Evolutionary conservation across 1,140 invertebrate genomes (phyloP).

Genomic region (Tetramorium parvispinum): DNA sequence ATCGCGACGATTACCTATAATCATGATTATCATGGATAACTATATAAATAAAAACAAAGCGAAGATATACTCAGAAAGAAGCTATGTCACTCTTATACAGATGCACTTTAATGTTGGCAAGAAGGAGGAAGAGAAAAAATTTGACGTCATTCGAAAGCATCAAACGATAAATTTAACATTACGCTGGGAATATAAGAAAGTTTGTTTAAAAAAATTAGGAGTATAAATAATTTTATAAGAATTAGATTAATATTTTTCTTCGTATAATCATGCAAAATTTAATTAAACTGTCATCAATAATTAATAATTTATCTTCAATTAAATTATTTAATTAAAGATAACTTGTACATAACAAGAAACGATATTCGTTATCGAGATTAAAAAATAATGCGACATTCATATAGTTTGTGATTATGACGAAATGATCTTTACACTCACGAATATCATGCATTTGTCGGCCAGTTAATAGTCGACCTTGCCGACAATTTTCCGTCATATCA

Average conservation of each 20-base stretch:
- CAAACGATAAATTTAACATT: neutral
- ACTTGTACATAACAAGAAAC: neutral
- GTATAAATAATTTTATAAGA: conserved; percentile 6
- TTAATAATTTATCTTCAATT: conserved; percentile 7
- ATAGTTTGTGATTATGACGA: conserved; percentile 7
- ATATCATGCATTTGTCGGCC: neutral
- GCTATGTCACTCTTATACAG: conserved; percentile 36
- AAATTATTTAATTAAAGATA: conserved; percentile 27
- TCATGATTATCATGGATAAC: neutral
- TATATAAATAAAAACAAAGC: conserved; percentile 14
- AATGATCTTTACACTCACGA: neutral
- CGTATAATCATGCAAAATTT: neutral
- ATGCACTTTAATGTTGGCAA: conserved; percentile 23
- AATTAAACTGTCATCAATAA: neutral
- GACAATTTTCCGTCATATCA: conserved; percentile 29
- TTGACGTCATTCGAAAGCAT: neutral
- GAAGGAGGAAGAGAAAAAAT: neutral
- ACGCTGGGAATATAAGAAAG: neutral
- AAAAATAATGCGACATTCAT: neutral
- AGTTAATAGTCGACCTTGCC: neutral
- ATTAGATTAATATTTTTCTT: conserved; percentile 7
- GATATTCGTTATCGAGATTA: neutral
- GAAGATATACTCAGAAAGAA: conserved; percentile 12
- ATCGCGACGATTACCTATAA: conserved; percentile 16
- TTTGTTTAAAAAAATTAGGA: neutral